Percentiles rank a stretch among this genome's conserved stretches.
phyloP scores from a whole-genome alignment of 2,113 vertebrate species.

The Gymnobelideus leadbeateri region DNA sequence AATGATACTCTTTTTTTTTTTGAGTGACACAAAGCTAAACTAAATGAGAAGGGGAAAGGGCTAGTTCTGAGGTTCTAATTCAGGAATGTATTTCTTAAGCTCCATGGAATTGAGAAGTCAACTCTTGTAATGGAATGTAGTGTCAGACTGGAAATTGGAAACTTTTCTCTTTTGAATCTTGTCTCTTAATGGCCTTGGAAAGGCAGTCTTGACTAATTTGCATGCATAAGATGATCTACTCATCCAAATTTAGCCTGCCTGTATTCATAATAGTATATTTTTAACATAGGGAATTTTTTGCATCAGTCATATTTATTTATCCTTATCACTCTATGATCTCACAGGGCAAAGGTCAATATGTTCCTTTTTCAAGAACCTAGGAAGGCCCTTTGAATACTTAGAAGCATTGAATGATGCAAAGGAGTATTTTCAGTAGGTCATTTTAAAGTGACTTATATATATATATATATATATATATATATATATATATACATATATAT shows the following conservation, averaged over 20 bases:
- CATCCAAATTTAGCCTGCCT: constrained; percentile 16
- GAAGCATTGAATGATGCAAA: not conserved
- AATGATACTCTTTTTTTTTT: not conserved
- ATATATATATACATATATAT: not conserved
- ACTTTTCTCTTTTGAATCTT: constrained; percentile 23
- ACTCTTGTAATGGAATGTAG: not conserved
- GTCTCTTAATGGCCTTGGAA: not conserved
- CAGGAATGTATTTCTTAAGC: not conserved
- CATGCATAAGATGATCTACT: not conserved
- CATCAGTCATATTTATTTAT: not conserved
- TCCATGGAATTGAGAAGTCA: constrained; percentile 6
- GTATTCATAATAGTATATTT: not conserved
- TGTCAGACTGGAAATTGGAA: constrained; percentile 14
- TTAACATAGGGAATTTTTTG: not conserved
- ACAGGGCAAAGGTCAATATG: not conserved
- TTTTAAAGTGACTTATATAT: not conserved
- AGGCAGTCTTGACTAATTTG: not conserved
- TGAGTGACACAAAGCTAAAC: constrained; percentile 3
- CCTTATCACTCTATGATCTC: not conserved
- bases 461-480: not conserved
- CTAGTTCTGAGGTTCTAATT: constrained; percentile 11
- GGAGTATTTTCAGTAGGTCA: not conserved
- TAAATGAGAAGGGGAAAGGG: not conserved
- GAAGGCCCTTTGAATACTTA: not conserved
- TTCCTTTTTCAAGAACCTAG: not conserved